phyloP scores from a whole-genome alignment of 1,140 invertebrate species.

The Bombus pascuorum region DNA sequence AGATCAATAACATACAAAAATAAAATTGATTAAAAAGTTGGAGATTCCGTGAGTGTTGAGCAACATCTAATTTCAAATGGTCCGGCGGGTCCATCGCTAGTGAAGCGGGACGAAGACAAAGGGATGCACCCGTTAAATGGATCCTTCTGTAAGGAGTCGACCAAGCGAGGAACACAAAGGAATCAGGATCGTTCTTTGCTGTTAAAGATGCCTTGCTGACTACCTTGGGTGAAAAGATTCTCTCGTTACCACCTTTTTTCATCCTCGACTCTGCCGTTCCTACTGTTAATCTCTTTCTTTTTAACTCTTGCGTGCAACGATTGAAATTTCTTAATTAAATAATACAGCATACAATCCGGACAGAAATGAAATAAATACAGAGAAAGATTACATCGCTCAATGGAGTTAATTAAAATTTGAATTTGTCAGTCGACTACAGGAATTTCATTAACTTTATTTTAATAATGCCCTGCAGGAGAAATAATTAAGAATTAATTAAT shows the following conservation, averaged over 20 bases:
- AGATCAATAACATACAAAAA: not conserved
- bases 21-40: not conserved
- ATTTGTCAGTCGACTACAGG: not conserved
- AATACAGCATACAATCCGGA: not conserved
- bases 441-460: not conserved
- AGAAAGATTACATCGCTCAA: not conserved
- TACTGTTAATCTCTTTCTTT: slow-evolving; percentile 8
- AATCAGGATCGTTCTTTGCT: slow-evolving; percentile 55
- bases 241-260: slow-evolving; percentile 14
- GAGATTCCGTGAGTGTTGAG: not conserved
- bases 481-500: not conserved
- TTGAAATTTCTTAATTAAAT: slow-evolving; percentile 37
- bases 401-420: not conserved
- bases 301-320: slow-evolving; percentile 26
- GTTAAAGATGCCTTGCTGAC: slow-evolving; percentile 41
- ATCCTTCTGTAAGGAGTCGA: slow-evolving; percentile 44
- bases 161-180: slow-evolving; percentile 51
- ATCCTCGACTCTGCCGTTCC: not conserved
- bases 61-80: slow-evolving; percentile 8
- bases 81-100: not conserved
- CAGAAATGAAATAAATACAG: not conserved
- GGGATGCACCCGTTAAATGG: slow-evolving; percentile 48
- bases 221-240: slow-evolving; percentile 50
- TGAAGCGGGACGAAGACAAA: slow-evolving; percentile 26
- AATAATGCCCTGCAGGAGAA: no score